phyloP scores from a whole-genome alignment of 2,888 invertebrate genomes.

The Nomada hirtipes region DNA sequence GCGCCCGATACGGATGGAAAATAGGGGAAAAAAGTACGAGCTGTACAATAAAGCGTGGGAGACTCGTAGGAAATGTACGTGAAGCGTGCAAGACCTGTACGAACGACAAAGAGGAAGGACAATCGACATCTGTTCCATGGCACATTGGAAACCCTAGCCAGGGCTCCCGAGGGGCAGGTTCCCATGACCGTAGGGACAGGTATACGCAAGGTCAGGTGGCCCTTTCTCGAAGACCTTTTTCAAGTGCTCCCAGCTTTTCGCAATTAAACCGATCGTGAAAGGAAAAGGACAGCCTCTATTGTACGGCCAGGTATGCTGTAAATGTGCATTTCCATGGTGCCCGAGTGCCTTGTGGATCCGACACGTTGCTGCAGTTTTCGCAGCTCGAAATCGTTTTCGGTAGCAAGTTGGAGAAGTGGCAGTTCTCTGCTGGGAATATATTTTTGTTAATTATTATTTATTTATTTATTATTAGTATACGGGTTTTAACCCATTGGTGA shows the following conservation, averaged over 20 bases:
- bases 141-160: constrained; percentile 63
- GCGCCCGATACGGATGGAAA: neutral
- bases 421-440: no score
- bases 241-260: constrained; percentile 36
- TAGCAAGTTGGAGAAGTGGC: no score
- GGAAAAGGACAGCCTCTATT: constrained; percentile 28
- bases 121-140: constrained; percentile 75
- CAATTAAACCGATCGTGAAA: constrained; percentile 45
- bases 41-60: constrained; percentile 58
- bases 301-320: constrained; percentile 19
- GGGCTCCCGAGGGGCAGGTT: constrained; percentile 70
- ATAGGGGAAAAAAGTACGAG: constrained; percentile 24
- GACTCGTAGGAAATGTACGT: constrained; percentile 52
- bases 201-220: constrained; percentile 67
- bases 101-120: constrained; percentile 65
- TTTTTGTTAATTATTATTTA: no score
- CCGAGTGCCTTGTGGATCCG: neutral
- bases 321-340: neutral
- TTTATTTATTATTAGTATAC: no score
- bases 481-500: no score
- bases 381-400: no score
- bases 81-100: constrained; percentile 40
- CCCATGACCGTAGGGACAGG: constrained; percentile 67
- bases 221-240: constrained; percentile 17
- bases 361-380: no score